phyloP scores from a whole-genome alignment of 2,113 vertebrate species.

The Corythornis madagascariensis region DNA sequence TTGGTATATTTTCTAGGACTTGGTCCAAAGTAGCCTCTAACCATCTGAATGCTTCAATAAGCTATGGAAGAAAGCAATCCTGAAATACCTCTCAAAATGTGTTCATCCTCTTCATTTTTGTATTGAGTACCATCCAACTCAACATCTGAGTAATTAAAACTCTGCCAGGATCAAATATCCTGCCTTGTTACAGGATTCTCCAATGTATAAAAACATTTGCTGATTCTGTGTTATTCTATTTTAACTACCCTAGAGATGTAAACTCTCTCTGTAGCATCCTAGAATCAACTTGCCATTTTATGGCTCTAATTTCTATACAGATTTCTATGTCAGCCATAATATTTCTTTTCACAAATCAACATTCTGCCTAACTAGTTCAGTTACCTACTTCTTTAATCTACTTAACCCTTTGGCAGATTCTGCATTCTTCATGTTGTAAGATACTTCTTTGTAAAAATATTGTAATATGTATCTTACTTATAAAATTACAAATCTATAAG shows the following conservation, averaged over 20 bases:
- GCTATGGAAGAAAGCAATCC: conserved; percentile 65
- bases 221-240: conserved; percentile 54
- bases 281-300: conserved; percentile 38
- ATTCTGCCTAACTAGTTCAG: background rate
- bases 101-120: conserved; percentile 64
- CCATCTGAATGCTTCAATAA: conserved; percentile 70
- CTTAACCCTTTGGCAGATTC: background rate
- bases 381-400: background rate
- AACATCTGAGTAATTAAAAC: conserved; percentile 78
- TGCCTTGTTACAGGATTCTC: conserved; percentile 46
- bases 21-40: conserved; percentile 75
- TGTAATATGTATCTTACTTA: background rate
- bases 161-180: conserved; percentile 74
- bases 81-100: conserved; percentile 68
- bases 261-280: conserved; percentile 14
- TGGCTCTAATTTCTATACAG: conserved; percentile 57
- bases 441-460: background rate
- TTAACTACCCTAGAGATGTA: conserved; percentile 27
- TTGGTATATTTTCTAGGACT: conserved; percentile 68
- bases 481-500: background rate
- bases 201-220: conserved; percentile 67
- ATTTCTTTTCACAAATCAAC: conserved; percentile 45
- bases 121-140: conserved; percentile 67
- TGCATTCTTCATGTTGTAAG: background rate
- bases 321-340: conserved; percentile 51